Evolutionary conservation across 2,113 vertebrate genomes (phyloP).

Genomic region (Spheniscus mendiculus): DNA sequence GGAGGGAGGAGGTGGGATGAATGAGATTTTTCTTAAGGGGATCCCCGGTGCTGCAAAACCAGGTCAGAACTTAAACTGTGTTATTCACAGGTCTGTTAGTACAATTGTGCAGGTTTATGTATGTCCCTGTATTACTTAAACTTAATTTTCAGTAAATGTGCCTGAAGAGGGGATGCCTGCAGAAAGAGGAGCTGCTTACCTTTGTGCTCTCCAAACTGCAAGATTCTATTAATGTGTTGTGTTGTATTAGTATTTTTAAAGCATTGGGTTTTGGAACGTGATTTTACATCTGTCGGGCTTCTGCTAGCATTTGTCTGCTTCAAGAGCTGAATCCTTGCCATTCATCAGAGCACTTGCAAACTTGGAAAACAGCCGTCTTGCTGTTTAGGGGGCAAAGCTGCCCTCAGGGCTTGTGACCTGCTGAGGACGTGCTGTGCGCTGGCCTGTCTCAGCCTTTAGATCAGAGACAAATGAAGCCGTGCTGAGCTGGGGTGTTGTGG

Average conservation of each 20-base stretch:
- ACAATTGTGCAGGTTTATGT: not conserved
- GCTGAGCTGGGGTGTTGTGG: not conserved
- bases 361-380: not conserved
- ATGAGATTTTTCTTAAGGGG: not conserved
- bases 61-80: not conserved
- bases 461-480: not conserved
- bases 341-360: not conserved
- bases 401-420: not conserved
- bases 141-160: not conserved
- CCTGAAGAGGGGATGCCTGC: not conserved
- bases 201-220: not conserved
- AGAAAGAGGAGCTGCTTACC: not conserved
- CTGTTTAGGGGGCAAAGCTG: not conserved
- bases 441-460: not conserved
- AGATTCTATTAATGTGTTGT: not conserved
- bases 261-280: not conserved
- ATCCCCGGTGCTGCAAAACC: not conserved
- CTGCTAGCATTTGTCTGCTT: not conserved
- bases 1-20: not conserved
- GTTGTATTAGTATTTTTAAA: not conserved
- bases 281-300: not conserved
- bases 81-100: not conserved
- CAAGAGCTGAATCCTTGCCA: not conserved
- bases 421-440: rapidly evolving
- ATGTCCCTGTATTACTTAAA: not conserved